Evolutionary conservation across 2,113 vertebrate species (phyloP).

Genomic region (Grallaria varia): DNA sequence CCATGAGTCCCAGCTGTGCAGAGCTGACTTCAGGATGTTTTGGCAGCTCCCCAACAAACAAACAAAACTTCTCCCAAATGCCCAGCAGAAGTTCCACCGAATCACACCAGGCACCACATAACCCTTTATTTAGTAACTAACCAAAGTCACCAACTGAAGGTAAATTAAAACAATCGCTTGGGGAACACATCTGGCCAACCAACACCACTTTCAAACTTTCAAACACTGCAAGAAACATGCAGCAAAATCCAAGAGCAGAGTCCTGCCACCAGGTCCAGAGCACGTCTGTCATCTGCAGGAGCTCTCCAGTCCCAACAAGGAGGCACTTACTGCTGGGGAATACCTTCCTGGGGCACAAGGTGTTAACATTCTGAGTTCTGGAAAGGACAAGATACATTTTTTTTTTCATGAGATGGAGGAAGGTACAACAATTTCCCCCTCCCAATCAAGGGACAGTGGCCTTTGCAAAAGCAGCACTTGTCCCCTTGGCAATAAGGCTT

Average conservation of each 20-base stretch:
- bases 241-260: background rate
- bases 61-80: background rate
- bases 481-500: background rate
- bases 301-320: background rate
- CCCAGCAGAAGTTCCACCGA: background rate
- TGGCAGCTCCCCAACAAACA: background rate
- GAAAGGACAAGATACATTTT: background rate
- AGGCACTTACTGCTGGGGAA: background rate
- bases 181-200: background rate
- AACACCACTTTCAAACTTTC: background rate
- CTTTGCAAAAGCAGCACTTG: background rate
- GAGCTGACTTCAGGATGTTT: background rate
- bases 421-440: background rate
- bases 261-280: background rate
- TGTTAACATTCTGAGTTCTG: background rate
- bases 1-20: background rate
- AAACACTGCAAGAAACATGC: background rate
- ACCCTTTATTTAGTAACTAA: background rate
- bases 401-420: background rate
- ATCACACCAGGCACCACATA: no score
- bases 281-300: background rate
- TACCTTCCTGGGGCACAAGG: background rate
- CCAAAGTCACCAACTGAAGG: background rate
- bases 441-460: background rate
- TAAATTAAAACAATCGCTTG: background rate